These are phyloP conservation scores for Megalonaias nervosa DNA, from an alignment of 1,140 invertebrate genomes.

Conservation along the genomic window DNA sequence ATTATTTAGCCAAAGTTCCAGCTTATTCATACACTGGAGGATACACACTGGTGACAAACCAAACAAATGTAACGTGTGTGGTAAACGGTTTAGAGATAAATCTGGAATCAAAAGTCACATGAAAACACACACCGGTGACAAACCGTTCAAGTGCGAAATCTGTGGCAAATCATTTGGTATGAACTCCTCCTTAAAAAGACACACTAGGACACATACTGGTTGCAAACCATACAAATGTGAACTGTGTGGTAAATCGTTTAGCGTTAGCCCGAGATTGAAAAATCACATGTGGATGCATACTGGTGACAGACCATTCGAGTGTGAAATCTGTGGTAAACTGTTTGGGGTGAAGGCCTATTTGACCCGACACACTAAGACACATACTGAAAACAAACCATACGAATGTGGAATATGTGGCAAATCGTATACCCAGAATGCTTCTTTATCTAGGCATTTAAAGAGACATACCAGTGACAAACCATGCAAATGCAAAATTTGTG, in stretches of 20 bases:
- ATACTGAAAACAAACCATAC: conserved; percentile 2
- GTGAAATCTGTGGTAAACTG: conserved; percentile 21
- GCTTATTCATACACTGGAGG: conserved; percentile 11
- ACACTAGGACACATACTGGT: conserved; percentile 20
- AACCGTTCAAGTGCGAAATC: conserved; percentile 79
- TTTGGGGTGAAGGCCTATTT: conserved; percentile 12
- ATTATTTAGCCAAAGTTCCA: no score
- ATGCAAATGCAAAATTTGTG: background rate
- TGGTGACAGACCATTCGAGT: conserved; percentile 22
- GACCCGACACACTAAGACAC: conserved; percentile 1
- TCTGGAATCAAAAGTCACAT: conserved; percentile 15
- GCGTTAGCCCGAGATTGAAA: conserved; percentile 1
- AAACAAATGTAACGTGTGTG: conserved; percentile 89
- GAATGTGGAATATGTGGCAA: conserved; percentile 11
- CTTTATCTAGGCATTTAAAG: conserved; percentile 3
- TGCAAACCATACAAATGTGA: conserved; percentile 16
- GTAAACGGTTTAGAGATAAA: conserved; percentile 89
- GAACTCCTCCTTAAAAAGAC: conserved; percentile 90
- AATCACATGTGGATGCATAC: conserved; percentile 29
- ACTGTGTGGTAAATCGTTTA: conserved; percentile 17
- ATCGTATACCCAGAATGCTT: background rate
- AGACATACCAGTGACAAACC: conserved; percentile 5
- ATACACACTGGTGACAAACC: conserved; percentile 89
- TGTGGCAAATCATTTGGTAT: conserved; percentile 91
- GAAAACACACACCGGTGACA: conserved; percentile 16